Evolutionary conservation across 2,113 vertebrate genomes (phyloP).

Genomic region (Nerophis lumbriciformis): DNA sequence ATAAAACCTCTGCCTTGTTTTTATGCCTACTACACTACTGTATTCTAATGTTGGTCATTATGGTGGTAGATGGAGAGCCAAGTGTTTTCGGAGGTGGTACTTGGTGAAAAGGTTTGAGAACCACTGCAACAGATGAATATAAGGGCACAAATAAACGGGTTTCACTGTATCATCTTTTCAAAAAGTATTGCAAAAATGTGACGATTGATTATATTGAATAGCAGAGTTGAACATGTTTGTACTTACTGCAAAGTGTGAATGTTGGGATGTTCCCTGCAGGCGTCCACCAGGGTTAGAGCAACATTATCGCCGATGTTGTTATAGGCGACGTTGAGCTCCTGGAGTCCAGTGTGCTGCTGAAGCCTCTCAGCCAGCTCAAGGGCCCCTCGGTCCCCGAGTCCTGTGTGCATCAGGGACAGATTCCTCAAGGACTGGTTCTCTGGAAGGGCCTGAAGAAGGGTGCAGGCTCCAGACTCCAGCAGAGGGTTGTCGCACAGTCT

Average conservation of each 20-base stretch:
- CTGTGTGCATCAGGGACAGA: constrained; percentile 85
- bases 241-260: constrained; percentile 35
- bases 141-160: too few relatives aligned
- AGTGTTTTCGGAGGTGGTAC: too few relatives aligned
- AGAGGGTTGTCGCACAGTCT: constrained; percentile 88
- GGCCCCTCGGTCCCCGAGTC: constrained; percentile 75
- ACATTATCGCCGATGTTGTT: constrained; percentile 82
- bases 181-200: neutral
- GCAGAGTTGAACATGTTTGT: neutral
- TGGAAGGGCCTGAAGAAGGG: constrained; percentile 77
- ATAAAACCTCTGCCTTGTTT: too few relatives aligned
- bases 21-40: too few relatives aligned
- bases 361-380: constrained; percentile 74
- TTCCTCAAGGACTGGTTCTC: constrained; percentile 76
- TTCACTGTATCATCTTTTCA: too few relatives aligned
- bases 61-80: too few relatives aligned
- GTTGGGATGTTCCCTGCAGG: constrained; percentile 77
- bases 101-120: too few relatives aligned
- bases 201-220: neutral
- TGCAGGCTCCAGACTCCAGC: constrained; percentile 65
- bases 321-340: constrained; percentile 90
- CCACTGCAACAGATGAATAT: too few relatives aligned
- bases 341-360: constrained; percentile 68
- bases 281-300: constrained; percentile 79
- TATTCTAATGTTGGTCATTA: too few relatives aligned